Evolutionary conservation across 2,888 invertebrate species (phyloP), one percentile per base, ranked within the genome.

Genomic region (Acleris emargana): DNA sequence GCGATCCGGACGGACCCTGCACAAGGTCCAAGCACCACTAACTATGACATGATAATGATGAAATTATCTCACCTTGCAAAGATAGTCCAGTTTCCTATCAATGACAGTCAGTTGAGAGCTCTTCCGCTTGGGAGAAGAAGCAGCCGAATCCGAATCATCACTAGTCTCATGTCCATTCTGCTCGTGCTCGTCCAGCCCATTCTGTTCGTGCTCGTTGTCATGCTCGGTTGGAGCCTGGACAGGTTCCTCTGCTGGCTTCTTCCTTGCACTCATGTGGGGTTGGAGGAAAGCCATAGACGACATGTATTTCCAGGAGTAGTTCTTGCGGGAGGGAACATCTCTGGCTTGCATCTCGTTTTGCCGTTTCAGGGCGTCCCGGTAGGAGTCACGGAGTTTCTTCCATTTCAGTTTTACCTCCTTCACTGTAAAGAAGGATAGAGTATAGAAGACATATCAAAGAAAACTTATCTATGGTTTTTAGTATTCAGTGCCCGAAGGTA

Each of bases 311-410:
- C 91, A 91, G 18, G 88, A 84, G 78, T 84, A 87, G 69, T 70
- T 77, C 75, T 84, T 84, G 74, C 72, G 32, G 75, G 64, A 62
- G 69, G 71, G 55, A 81, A 86, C 66, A 83, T 88, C 72, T 78
- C 78, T 60, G 5, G 88, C 82, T 69, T 82, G 70, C 86, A 84
- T 81, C 72, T 91, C 91, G 75, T 76, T 84, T 73, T 90, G 90
- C 4, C 91, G 81, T 76, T 90, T 91, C 32, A 91, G 80, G 43
- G 91, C 91, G 75, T 91, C 91, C 61, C 91, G 87, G 80, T 91
- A 91, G 74, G 91, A 89, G 79, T 91, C 91, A 25, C 91, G 87
- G 16, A 91, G 75, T 70, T 91, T 91, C 75, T 91, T 91, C 91
- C 91, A 91, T 76, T 90, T 91, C 61, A 88, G 68, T 72, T 91